Evolutionary conservation across 1,140 invertebrate genomes (phyloP), one percentile per base, ranked within the genome.

Genomic region (Apis cerana): DNA sequence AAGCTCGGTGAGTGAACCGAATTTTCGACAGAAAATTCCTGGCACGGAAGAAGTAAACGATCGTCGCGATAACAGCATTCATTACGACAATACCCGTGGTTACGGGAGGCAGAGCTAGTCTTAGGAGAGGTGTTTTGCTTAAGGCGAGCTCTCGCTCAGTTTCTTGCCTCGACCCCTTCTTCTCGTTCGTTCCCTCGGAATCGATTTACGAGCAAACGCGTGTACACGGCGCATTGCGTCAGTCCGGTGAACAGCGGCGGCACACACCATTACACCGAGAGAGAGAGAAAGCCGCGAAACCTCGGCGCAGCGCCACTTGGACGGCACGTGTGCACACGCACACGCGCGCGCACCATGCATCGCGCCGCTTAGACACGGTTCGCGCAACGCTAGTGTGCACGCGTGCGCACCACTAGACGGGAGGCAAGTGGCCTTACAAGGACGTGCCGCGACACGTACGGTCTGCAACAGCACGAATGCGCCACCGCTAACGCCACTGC

Each of bases 401-500:
- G 59, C 81, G 81, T 76, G 71, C 68, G 75, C 69, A 68, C 80
- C 75, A 13, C 80, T 85, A 87, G 82, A 85, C 90, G 88, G 84
- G 89, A 91, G 89, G 89, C 92, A 91, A 93, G 92, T 92, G 93
- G 92, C 93, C 93, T 94, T 94, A 93, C 93, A 93, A 93, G 93
- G 93, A 91, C 93, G 92, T 91, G 88, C 83, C 89, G 83, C 90
- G 89, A 79, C 81, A 89, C 87, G 82, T 58, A 83, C 84, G 77
- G 59, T 54, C 67, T 54, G 76, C 79, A 71, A 88, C 75, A 80
- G 79, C 74, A 59, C 75, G 76, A 86, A 82, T 58, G 76, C 69
- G 61, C 78, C 75, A 64, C 79, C 64, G 80, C 79, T 65, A 70
- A 72, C 74, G 83, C 86, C 77, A 65, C 80, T 80, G 72, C 82